phyloP scores from a whole-genome alignment of 1,140 invertebrate species.

The Apis cerana region DNA sequence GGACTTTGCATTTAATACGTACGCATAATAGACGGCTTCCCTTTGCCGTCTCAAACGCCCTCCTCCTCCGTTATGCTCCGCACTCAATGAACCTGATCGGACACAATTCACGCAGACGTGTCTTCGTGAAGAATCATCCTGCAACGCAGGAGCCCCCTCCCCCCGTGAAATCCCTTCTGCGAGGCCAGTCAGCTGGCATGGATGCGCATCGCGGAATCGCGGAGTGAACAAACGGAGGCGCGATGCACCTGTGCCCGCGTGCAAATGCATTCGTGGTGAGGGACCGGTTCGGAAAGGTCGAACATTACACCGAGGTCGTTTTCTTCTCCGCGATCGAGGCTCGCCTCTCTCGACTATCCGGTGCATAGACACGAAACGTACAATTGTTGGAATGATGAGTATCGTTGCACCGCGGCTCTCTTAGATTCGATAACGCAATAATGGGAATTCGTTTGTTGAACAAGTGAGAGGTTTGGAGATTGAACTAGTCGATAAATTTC shows the following conservation, averaged over 20 bases:
- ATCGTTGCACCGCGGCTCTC: too few species aligned
- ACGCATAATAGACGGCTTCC: slow-evolving; percentile 48
- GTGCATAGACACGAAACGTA: too few species aligned
- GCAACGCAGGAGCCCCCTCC: background rate
- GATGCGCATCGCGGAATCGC: background rate
- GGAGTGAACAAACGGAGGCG: slow-evolving; percentile 17
- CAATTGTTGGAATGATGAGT: too few species aligned
- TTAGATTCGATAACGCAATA: too few species aligned
- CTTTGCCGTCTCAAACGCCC: slow-evolving; percentile 21
- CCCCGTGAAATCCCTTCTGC: background rate
- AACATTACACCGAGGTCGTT: slow-evolving; percentile 63
- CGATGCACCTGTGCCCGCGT: slow-evolving; percentile 59
- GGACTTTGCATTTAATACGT: slow-evolving; percentile 43
- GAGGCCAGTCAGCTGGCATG: background rate
- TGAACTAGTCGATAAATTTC: too few species aligned
- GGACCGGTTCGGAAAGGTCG: slow-evolving; percentile 67
- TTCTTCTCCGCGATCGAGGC: slow-evolving; percentile 49
- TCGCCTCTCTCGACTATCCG: background rate
- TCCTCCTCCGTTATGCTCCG: slow-evolving; percentile 1
- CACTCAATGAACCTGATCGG: slow-evolving; percentile 20
- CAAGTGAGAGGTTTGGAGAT: too few species aligned
- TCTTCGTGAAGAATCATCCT: background rate
- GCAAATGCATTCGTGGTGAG: slow-evolving; percentile 39
- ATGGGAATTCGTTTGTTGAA: too few species aligned
- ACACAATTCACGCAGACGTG: slow-evolving; percentile 12